These are phyloP conservation scores for Poeciliopsis occidentalis DNA, from an alignment of 2,113 vertebrate species.

Conservation along the genomic window DNA sequence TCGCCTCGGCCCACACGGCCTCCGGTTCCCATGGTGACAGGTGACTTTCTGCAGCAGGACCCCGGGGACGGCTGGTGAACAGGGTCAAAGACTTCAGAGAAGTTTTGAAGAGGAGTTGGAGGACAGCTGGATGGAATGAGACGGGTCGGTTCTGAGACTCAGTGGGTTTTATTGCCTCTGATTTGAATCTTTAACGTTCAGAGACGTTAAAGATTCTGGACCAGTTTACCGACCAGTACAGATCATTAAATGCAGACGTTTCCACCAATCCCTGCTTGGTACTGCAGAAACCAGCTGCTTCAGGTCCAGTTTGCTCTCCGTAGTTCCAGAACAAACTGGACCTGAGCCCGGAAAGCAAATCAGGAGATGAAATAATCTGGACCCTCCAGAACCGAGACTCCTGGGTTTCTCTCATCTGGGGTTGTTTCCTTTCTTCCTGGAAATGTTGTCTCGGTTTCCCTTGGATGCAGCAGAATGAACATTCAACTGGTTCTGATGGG, in stretches of 20 bases:
- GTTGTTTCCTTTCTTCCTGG: not conserved
- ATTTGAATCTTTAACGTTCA: too few species aligned
- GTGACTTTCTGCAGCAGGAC: constrained; percentile 19
- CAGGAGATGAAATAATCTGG: too few species aligned
- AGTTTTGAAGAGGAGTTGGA: constrained; percentile 3
- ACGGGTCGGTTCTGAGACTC: too few species aligned
- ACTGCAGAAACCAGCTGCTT: not conserved
- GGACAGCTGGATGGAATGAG: not conserved
- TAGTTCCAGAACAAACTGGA: too few species aligned
- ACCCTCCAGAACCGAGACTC: too few species aligned
- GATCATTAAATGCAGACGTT: too few species aligned
- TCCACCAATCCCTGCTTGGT: too few species aligned
- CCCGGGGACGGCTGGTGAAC: constrained; percentile 34
- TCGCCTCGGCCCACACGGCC: not conserved
- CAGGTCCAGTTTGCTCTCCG: too few species aligned
- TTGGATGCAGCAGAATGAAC: not conserved
- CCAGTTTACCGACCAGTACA: too few species aligned
- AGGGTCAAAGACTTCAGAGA: constrained; percentile 18
- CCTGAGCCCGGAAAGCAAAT: too few species aligned
- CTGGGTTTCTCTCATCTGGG: not conserved
- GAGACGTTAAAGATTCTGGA: too few species aligned
- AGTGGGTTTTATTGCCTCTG: too few species aligned
- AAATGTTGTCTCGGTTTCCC: not conserved
- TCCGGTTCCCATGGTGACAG: constrained; percentile 11
- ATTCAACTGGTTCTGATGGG: not conserved